Evolutionary conservation across 2,113 vertebrate species (phyloP).

Genomic region (Chloebia gouldiae): DNA sequence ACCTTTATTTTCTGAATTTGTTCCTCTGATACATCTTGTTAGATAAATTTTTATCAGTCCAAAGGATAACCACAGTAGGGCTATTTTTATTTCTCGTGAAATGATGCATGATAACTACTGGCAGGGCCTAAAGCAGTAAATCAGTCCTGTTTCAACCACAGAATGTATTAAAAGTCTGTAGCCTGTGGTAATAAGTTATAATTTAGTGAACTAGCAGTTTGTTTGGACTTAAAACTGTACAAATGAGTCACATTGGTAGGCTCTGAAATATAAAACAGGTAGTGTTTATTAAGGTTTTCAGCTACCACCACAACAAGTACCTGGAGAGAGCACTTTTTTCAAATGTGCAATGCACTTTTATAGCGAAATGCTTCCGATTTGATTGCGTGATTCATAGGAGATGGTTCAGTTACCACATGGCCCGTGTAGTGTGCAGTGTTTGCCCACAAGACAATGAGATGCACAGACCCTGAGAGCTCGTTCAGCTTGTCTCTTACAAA

Average conservation of each 20-base stretch:
- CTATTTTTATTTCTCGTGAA: slow-evolving; percentile 68
- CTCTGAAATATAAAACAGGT: slow-evolving; percentile 44
- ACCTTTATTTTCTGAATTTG: slow-evolving; percentile 61
- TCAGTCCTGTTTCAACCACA: slow-evolving; percentile 31
- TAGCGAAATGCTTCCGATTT: slow-evolving; percentile 9
- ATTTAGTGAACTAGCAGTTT: slow-evolving; percentile 61
- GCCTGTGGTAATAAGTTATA: slow-evolving; percentile 55
- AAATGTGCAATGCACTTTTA: not conserved
- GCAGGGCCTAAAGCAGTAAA: slow-evolving; percentile 25
- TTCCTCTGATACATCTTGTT: slow-evolving; percentile 48
- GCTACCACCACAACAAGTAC: slow-evolving; percentile 2
- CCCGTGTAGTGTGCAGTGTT: not conserved
- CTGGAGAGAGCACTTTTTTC: not conserved
- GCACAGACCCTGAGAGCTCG: slow-evolving; percentile 24
- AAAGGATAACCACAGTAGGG: slow-evolving; percentile 62
- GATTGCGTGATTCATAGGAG: slow-evolving; percentile 42
- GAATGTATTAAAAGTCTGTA: slow-evolving; percentile 52
- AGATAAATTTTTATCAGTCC: slow-evolving; percentile 66
- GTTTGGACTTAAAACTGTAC: slow-evolving; percentile 37
- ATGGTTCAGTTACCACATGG: not conserved
- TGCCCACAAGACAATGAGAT: slow-evolving; percentile 10
- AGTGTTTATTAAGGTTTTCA: slow-evolving; percentile 52
- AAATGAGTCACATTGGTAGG: slow-evolving; percentile 54
- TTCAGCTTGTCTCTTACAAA: not conserved
- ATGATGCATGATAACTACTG: slow-evolving; percentile 52